Evolutionary conservation across 2,797 vertebrate genomes (phyloP).

Genomic region (Anolis apletophallus): DNA sequence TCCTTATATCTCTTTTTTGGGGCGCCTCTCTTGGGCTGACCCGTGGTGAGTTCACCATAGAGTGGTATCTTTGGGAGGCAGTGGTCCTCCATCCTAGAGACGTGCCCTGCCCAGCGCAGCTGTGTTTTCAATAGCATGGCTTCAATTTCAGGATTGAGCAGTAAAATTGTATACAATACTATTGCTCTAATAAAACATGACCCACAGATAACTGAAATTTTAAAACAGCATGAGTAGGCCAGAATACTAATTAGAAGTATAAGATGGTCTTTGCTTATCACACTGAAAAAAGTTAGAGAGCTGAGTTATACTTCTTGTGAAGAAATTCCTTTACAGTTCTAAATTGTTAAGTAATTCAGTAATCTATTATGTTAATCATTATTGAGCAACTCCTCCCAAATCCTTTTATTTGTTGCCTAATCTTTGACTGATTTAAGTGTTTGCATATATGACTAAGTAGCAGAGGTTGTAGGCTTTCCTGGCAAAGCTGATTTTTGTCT

Average conservation of each 20-base stretch:
- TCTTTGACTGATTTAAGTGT: not conserved
- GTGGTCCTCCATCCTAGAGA: no score
- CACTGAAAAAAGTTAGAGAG: not conserved
- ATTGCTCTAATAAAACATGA: not conserved
- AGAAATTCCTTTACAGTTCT: not conserved
- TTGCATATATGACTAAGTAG: not conserved
- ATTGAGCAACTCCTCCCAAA: not conserved
- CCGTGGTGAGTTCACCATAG: no score
- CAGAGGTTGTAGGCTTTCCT: no score
- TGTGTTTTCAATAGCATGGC: no score
- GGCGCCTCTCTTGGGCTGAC: no score
- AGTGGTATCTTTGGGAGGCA: no score
- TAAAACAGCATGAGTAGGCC: not conserved
- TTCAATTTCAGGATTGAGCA: not conserved
- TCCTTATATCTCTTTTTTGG: no score
- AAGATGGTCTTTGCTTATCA: not conserved
- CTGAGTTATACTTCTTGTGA: not conserved
- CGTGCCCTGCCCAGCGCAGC: no score
- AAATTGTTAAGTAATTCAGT: not conserved
- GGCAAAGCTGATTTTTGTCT: not conserved
- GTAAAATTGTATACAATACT: not conserved
- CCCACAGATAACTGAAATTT: not conserved
- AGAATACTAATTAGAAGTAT: not conserved
- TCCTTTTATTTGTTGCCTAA: constrained; percentile 1
- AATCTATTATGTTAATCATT: not conserved